Evolutionary conservation across 1,140 invertebrate genomes (phyloP), one percentile per base, ranked within the genome.

Genomic region (Zophobas atratus): DNA sequence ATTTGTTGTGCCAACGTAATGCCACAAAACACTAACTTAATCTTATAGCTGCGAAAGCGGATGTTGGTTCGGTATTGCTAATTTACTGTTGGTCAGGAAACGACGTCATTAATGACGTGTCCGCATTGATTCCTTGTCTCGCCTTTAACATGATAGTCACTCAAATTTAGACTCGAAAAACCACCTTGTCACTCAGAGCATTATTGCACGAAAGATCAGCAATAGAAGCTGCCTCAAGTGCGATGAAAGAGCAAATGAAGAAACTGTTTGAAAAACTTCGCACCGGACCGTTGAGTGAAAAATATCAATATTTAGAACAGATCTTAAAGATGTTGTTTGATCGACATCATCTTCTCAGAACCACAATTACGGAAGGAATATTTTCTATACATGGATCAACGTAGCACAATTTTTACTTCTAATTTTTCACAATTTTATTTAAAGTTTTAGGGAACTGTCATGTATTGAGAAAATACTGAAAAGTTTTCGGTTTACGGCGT

Each of bases 281-380:
- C 6, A 35, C 6, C 36, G 71, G 36, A 57, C 4, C 48, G 32
- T 32, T 1, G 60, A 67, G n/a, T 32, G 38, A 67, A 43, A 67
- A 8, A 1, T 39, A 32, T 0, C 41, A 67, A 32, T 55, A 56
- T 72, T 38, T 67, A 39, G 53, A 78, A 38, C 76, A 73, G 53
- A 71, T 81, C 38, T 57, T 80, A 38, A 70, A 63, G 8, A 75
- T 78, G 35, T 73, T 82, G 6, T 82, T 81, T 38, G 78, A 82
- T n/a, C 34, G 80, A 38, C 81, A 82, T 46, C 81, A 82, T 76
- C 74, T 82, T 32, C 46, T 82, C 0, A 79, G 80, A 49, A 82
- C 81, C 1, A 51, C 75, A 32, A 53, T 51, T 1, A 51, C 67
- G 34, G 67, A 76, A 53, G 81, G 81, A 55, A 72, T 82, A 33